Evolutionary conservation across 2,888 invertebrate species (phyloP).

Genomic region (Catocala sponsa): DNA sequence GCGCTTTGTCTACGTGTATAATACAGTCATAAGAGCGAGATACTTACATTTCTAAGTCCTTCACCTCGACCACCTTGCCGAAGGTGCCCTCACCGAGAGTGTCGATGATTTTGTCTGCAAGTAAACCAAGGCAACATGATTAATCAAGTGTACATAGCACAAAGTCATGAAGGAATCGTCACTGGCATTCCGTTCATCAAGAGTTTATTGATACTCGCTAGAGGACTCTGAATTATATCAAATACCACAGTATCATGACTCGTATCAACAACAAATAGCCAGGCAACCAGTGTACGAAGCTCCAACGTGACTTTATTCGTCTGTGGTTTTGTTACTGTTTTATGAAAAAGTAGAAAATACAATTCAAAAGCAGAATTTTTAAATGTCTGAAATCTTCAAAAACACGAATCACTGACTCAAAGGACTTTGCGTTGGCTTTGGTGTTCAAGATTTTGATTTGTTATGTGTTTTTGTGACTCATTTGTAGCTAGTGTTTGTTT

Average conservation of each 20-base stretch:
- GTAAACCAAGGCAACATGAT: conserved; percentile 85
- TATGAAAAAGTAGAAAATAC: conserved; percentile 46
- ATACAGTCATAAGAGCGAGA: conserved; percentile 17
- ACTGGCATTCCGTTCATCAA: conserved; percentile 57
- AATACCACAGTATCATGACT: conserved; percentile 39
- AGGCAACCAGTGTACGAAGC: conserved; percentile 57
- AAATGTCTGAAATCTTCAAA: conserved; percentile 53
- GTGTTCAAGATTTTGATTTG: conserved; percentile 40
- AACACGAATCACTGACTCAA: conserved; percentile 56
- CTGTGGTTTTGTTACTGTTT: conserved; percentile 44
- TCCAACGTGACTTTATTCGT: conserved; percentile 70
- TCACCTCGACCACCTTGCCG: conserved; percentile 99
- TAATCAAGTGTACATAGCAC: conserved; percentile 66
- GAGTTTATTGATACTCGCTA: conserved; percentile 35
- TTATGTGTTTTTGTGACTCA: conserved; percentile 42
- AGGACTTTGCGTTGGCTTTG: conserved; percentile 46
- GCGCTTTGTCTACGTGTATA: conserved; percentile 1
- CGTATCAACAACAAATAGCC: conserved; percentile 19
- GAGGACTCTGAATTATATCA: conserved; percentile 19
- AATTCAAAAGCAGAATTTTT: conserved; percentile 47
- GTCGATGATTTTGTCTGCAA: conserved; percentile 99
- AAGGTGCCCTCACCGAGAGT: conserved; percentile 99
- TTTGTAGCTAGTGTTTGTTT: conserved; percentile 40
- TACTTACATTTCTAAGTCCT: conserved; percentile 97
- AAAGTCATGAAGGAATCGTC: conserved; percentile 77